phyloP scores from a whole-genome alignment of 2,888 invertebrate species.

The Antheraea yamamai region DNA sequence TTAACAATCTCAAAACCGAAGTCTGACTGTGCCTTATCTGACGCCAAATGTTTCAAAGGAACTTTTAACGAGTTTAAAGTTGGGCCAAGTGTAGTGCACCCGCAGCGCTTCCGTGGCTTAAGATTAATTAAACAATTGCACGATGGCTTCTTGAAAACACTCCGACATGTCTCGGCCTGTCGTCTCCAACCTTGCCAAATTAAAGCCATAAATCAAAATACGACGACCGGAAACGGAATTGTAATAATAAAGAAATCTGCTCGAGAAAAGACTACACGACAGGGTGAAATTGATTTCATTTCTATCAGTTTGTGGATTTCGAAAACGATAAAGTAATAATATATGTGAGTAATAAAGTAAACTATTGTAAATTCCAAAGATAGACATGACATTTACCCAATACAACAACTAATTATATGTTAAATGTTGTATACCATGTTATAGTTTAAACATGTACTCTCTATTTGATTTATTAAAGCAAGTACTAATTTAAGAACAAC shows the following conservation, averaged over 20 bases:
- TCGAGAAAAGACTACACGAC: slow-evolving; percentile 32
- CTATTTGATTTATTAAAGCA: not conserved
- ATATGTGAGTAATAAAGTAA: not conserved
- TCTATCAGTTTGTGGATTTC: slow-evolving; percentile 40
- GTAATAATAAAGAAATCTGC: slow-evolving; percentile 74
- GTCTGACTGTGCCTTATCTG: slow-evolving; percentile 80
- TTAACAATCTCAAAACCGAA: slow-evolving; percentile 76
- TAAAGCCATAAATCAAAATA: slow-evolving; percentile 81
- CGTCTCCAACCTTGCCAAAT: slow-evolving; percentile 81
- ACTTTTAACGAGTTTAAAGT: slow-evolving; percentile 83
- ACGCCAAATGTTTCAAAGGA: slow-evolving; percentile 81
- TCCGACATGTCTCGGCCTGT: slow-evolving; percentile 81
- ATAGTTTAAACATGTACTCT: not conserved
- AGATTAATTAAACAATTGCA: slow-evolving; percentile 83
- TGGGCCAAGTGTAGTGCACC: slow-evolving; percentile 78
- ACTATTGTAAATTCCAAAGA: not conserved
- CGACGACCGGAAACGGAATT: slow-evolving; percentile 74
- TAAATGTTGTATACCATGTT: not conserved
- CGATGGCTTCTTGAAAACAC: slow-evolving; percentile 81
- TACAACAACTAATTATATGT: not conserved
- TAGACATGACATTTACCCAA: not conserved
- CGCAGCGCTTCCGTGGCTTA: slow-evolving; percentile 70
- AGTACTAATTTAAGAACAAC: slow-evolving; percentile 24
- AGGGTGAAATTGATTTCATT: slow-evolving; percentile 19
- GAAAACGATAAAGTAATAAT: slow-evolving; percentile 44